Percentiles rank a stretch among this genome's conserved stretches.
phyloP scores from a whole-genome alignment of 1,140 invertebrate species.

The Nasonia vitripennis region DNA sequence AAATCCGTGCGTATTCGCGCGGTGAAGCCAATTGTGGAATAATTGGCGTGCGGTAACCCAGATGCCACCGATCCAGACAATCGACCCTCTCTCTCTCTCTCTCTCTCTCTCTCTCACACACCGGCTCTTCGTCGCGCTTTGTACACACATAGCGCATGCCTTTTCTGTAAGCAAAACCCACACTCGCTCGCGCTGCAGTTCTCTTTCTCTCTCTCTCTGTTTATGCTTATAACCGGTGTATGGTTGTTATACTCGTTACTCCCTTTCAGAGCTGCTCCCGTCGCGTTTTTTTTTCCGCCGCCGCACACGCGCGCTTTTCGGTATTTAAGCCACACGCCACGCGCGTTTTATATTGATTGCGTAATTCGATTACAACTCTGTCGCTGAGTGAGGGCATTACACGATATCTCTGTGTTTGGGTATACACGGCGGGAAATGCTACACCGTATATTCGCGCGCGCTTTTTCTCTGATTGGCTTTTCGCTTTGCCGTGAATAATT shows the following conservation, averaged over 20 bases:
- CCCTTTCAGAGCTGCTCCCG: not conserved
- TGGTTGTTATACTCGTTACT: conserved; percentile 17
- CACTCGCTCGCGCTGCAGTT: not conserved
- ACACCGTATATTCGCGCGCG: not conserved
- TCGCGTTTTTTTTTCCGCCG: not conserved
- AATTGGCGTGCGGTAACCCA: conserved; percentile 44
- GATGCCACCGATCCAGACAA: conserved; percentile 47
- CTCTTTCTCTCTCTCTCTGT: not conserved
- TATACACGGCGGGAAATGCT: conserved; percentile 3
- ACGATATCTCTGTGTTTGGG: too few species aligned
- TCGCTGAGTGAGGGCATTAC: not conserved
- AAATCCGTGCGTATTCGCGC: not conserved
- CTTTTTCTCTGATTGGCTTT: conserved; percentile 7
- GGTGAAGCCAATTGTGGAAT: conserved; percentile 43
- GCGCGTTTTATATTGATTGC: conserved; percentile 31
- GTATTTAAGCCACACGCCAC: conserved; percentile 22
- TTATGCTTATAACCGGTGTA: conserved; percentile 33
- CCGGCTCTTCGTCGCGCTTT: not conserved
- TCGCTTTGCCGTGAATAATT: not conserved
- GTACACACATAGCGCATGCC: not conserved
- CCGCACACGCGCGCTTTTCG: conserved; percentile 12
- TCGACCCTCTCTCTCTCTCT: conserved; percentile 9
- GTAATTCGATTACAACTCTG: conserved; percentile 29
- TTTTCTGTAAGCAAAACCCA: conserved; percentile 21
- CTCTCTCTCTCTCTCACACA: not conserved